phyloP scores from a whole-genome alignment of 1,140 invertebrate species.

The Hylaeus volcanicus region DNA sequence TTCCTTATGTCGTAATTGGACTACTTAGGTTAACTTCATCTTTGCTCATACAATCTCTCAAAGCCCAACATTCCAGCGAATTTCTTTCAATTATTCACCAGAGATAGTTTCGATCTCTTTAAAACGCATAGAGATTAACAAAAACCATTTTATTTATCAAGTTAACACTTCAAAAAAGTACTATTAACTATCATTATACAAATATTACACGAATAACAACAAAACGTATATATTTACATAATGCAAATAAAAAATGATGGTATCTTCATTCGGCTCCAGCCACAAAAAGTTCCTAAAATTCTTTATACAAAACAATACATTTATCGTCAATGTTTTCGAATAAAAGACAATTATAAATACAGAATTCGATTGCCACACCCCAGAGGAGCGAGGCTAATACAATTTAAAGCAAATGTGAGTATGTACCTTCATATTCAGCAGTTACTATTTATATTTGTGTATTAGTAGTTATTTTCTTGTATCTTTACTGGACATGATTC shows the following conservation, averaged over 20 bases:
- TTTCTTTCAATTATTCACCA: neutral
- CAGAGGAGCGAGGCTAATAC: neutral
- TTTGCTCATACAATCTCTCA: neutral
- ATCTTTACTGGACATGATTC: conserved; percentile 12
- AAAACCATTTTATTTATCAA: conserved; percentile 9
- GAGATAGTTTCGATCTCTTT: neutral
- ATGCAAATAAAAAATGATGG: conserved; percentile 34
- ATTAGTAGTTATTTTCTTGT: neutral
- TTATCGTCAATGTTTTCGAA: neutral
- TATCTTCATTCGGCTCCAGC: conserved; percentile 9
- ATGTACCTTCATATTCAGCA: neutral
- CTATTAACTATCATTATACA: conserved; percentile 39
- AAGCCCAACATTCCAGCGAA: neutral
- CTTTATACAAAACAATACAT: conserved; percentile 12
- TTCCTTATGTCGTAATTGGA: neutral
- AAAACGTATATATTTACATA: conserved; percentile 40
- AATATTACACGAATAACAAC: conserved; percentile 32
- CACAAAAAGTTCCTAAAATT: conserved; percentile 1
- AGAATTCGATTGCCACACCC: neutral
- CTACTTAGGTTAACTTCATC: neutral
- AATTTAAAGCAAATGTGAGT: conserved; percentile 13
- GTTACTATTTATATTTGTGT: neutral
- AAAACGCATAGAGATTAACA: conserved; percentile 7
- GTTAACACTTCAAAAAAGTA: conserved; percentile 32
- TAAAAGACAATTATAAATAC: neutral